Evolutionary conservation across 2,113 vertebrate genomes (phyloP).

Genomic region (Gnathonemus echidnorhynchus): DNA sequence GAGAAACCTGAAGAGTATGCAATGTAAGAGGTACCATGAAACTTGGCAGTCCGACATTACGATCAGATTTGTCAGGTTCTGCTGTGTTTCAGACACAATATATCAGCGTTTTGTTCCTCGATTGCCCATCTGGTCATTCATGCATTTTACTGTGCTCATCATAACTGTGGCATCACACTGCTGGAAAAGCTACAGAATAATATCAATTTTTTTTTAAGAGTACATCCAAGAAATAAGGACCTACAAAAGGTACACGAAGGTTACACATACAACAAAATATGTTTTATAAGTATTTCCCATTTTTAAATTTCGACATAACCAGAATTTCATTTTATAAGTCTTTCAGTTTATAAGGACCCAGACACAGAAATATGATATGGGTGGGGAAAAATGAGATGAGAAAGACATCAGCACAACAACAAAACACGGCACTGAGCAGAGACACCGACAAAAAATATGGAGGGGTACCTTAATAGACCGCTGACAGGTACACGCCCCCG

Average conservation of each 20-base stretch:
- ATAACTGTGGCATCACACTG: neutral
- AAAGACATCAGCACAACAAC: neutral
- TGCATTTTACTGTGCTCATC: neutral
- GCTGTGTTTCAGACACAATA: neutral
- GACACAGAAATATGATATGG: neutral
- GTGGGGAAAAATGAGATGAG: neutral
- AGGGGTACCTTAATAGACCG: slow-evolving; percentile 32
- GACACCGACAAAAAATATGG: neutral
- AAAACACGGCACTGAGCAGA: neutral
- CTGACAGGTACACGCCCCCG: slow-evolving; percentile 27
- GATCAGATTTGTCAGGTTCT: neutral
- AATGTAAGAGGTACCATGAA: neutral
- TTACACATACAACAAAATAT: neutral
- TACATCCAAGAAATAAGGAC: neutral
- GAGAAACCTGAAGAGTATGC: neutral
- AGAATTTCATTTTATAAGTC: neutral
- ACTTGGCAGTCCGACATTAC: neutral
- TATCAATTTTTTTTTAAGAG: neutral
- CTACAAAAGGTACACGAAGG: neutral
- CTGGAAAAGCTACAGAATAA: neutral
- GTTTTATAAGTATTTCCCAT: neutral
- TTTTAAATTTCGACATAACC: neutral
- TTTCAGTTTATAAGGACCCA: neutral
- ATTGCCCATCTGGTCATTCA: neutral
- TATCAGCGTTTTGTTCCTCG: neutral